Percentiles rank a stretch among this genome's conserved stretches.
Evolutionary conservation across 1,140 invertebrate species (phyloP).

Genomic region (Camponotus pennsylvanicus): DNA sequence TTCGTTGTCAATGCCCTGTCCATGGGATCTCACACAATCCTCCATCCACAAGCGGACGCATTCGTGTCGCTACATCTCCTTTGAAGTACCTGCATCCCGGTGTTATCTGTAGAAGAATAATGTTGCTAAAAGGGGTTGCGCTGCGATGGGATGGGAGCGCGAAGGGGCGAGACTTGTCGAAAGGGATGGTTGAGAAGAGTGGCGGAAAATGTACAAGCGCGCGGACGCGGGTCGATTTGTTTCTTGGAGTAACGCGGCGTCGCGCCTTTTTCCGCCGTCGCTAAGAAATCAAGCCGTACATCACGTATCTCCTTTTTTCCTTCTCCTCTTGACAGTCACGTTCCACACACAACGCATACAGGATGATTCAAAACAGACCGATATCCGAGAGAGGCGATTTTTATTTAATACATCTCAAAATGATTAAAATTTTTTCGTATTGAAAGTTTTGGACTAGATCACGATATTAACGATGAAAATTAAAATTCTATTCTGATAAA

Average conservation of each 20-base stretch:
- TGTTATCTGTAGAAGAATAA: slow-evolving; percentile 64
- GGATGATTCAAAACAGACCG: slow-evolving; percentile 45
- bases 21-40: slow-evolving; percentile 35
- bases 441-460: neutral
- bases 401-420: slow-evolving; percentile 23
- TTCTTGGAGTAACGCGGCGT: slow-evolving; percentile 65
- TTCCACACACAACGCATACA: slow-evolving; percentile 30
- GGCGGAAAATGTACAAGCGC: slow-evolving; percentile 51
- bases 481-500: neutral
- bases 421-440: neutral
- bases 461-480: neutral
- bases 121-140: slow-evolving; percentile 44
- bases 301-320: slow-evolving; percentile 57
- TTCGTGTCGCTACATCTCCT: slow-evolving; percentile 7
- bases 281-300: slow-evolving; percentile 70
- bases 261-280: slow-evolving; percentile 67
- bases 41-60: neutral
- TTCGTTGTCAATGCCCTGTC: slow-evolving; percentile 39
- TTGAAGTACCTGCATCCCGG: slow-evolving; percentile 56
- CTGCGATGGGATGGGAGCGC: neutral
- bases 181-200: slow-evolving; percentile 26
- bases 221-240: slow-evolving; percentile 70
- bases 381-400: neutral
- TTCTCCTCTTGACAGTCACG: slow-evolving; percentile 43
- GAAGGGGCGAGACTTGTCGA: neutral